Percentiles rank a stretch among this genome's conserved stretches.
Conservation (phyloP, 2,888 invertebrate genomes). For the Thera britannica region DNA sequence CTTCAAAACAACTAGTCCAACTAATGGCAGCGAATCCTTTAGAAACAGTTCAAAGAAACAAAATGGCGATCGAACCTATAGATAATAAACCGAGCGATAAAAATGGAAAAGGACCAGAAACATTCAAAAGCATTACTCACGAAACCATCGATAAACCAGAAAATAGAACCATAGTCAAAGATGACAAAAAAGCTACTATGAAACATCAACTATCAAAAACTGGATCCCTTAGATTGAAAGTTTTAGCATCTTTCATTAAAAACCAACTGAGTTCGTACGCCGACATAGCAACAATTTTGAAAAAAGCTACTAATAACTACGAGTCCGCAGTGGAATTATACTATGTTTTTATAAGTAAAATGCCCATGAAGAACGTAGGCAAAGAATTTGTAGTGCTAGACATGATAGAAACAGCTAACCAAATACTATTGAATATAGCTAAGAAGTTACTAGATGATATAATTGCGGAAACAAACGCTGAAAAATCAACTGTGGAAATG, state of each 20-base stretch:
- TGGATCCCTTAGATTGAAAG: conserved; percentile 21
- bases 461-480: conserved; percentile 1
- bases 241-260: conserved; percentile 22
- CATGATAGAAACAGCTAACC: conserved; percentile 27
- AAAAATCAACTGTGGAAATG: not conserved
- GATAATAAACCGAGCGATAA: not conserved
- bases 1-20: not conserved
- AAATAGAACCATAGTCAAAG: not conserved
- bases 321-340: conserved; percentile 14
- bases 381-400: conserved; percentile 26
- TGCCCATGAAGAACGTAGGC: conserved; percentile 13
- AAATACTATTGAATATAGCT: conserved; percentile 15
- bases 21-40: not conserved
- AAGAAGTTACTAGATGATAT: conserved; percentile 12
- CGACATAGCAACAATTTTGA: conserved; percentile 15
- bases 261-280: conserved; percentile 7
- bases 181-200: conserved; percentile 1
- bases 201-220: conserved; percentile 4
- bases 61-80: not conserved
- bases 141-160: not conserved
- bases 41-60: not conserved
- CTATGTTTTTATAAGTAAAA: conserved; percentile 18
- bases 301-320: conserved; percentile 14
- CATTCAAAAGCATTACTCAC: not conserved
- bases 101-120: not conserved